phyloP scores from a whole-genome alignment of 2,113 vertebrate genomes.

The Mus pahari region DNA sequence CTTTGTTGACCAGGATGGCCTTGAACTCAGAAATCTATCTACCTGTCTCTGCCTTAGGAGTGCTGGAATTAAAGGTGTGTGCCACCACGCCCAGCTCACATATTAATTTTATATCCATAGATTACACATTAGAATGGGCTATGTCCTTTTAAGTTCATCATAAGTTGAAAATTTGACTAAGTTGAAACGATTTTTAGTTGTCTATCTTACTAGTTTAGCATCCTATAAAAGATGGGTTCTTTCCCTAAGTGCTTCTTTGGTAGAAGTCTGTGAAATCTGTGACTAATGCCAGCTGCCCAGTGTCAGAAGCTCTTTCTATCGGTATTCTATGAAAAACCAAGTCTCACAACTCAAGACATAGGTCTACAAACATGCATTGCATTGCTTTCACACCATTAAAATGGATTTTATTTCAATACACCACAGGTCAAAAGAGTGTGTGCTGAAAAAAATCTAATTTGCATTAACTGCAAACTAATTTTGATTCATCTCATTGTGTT shows the following conservation, averaged over 20 bases:
- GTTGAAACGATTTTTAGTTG: not conserved
- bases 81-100: no score
- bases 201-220: not conserved
- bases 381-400: not conserved
- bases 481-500: not conserved
- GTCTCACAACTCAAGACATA: not conserved
- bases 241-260: not conserved
- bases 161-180: not conserved
- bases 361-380: not conserved
- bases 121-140: not conserved
- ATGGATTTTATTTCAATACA: not conserved
- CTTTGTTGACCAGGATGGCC: no score
- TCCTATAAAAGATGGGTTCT: accelerated
- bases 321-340: not conserved
- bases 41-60: no score
- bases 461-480: not conserved
- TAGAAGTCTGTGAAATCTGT: not conserved
- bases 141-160: not conserved
- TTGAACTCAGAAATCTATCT: no score
- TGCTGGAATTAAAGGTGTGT: no score
- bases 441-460: constrained; percentile 5
- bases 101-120: not conserved
- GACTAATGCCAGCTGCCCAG: no score
- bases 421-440: not conserved
- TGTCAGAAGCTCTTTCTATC: not conserved